Evolutionary conservation across 1,140 invertebrate genomes (phyloP).

Genomic region (Mylabris phalerata): DNA sequence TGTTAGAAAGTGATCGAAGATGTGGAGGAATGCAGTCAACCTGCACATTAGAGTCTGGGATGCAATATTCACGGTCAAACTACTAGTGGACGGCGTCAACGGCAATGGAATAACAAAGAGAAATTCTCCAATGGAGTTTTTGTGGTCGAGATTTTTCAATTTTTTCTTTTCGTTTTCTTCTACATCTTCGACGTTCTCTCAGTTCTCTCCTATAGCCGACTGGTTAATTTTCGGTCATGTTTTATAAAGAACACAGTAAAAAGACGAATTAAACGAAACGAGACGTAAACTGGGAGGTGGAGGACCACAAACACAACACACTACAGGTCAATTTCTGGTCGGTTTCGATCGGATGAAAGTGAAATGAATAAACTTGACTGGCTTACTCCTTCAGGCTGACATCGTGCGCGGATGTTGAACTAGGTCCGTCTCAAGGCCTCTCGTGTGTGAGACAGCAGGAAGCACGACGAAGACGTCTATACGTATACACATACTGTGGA

Average conservation of each 20-base stretch:
- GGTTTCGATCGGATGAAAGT: constrained; percentile 31
- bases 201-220: neutral
- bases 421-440: constrained; percentile 41
- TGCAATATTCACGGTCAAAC: constrained; percentile 3
- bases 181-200: no score
- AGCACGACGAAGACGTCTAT: constrained; percentile 30
- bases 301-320: neutral
- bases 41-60: constrained; percentile 15
- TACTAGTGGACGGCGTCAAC: constrained; percentile 12
- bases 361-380: constrained; percentile 37
- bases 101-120: neutral
- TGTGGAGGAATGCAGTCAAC: constrained; percentile 21
- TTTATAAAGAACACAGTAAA: neutral
- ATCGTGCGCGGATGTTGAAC: constrained; percentile 39
- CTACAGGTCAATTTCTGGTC: constrained; percentile 8
- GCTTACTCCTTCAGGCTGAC: constrained; percentile 22
- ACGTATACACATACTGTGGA: constrained; percentile 8
- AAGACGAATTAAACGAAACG: neutral
- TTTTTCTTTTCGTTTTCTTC: neutral
- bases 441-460: constrained; percentile 32
- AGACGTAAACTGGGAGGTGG: neutral
- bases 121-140: neutral
- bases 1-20: constrained; percentile 14
- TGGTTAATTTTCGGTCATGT: neutral
- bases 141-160: constrained; percentile 5